Conservation (phyloP, 1,140 invertebrate genomes). For the Ceratosolen solmsi region DNA sequence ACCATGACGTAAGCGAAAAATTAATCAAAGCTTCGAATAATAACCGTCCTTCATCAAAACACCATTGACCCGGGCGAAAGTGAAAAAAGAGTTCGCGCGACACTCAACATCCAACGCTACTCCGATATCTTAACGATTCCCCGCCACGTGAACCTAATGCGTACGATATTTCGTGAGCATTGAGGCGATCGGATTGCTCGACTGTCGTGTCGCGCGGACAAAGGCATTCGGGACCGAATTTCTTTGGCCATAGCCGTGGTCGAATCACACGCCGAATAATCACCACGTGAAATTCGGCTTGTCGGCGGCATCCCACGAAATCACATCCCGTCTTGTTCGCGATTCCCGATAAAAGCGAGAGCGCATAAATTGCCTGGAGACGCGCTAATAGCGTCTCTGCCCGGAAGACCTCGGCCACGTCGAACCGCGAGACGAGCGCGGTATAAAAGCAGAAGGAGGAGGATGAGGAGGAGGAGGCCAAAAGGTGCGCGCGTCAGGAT, state of each 20-base stretch:
- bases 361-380: background rate
- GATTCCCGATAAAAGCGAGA: background rate
- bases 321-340: background rate
- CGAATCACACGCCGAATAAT: too few relatives aligned
- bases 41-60: too few relatives aligned
- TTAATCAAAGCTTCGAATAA: background rate
- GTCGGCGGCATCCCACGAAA: background rate
- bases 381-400: background rate
- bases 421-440: background rate
- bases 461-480: background rate
- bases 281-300: background rate
- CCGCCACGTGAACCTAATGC: too few relatives aligned
- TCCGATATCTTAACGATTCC: too few relatives aligned
- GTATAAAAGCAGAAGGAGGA: background rate
- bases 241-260: too few relatives aligned
- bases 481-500: constrained; percentile 18
- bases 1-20: background rate
- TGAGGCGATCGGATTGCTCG: too few relatives aligned
- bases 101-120: too few relatives aligned
- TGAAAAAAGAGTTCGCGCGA: too few relatives aligned
- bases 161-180: too few relatives aligned
- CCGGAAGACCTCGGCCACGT: background rate
- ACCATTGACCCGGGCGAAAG: too few relatives aligned
- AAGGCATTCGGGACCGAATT: too few relatives aligned
- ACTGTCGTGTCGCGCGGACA: too few relatives aligned